Percentiles rank a stretch among this genome's conserved stretches.
Evolutionary conservation across 2,888 invertebrate species (phyloP).

Genomic region (Coelinius sp.): DNA sequence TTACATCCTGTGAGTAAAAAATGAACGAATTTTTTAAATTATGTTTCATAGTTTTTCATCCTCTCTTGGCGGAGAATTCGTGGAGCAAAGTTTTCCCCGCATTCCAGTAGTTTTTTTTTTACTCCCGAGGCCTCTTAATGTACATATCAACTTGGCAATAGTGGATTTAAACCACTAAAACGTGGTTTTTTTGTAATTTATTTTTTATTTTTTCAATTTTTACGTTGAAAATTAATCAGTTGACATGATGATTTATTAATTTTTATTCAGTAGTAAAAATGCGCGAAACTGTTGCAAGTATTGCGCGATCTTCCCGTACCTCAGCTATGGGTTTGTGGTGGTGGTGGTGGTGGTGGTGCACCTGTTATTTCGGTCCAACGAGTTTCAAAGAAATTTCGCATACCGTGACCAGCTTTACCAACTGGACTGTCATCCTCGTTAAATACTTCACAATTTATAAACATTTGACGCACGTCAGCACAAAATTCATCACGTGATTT

Average conservation of each 20-base stretch:
- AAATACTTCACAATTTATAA: conserved; percentile 97
- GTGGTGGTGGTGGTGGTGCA: conserved; percentile 62
- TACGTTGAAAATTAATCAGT: not conserved
- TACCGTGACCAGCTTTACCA: conserved; percentile 94
- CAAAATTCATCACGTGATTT: conserved; percentile 94
- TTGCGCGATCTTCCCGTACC: conserved; percentile 69
- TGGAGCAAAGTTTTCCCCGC: too few species aligned
- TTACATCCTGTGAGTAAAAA: too few species aligned
- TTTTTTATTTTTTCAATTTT: conserved; percentile 7
- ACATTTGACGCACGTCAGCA: conserved; percentile 92
- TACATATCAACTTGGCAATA: conserved; percentile 28
- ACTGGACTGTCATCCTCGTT: conserved; percentile 99
- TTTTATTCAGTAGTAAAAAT: conserved; percentile 66
- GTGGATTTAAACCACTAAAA: conserved; percentile 60
- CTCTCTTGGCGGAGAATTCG: too few species aligned
- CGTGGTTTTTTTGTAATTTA: conserved; percentile 56
- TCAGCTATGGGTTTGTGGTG: conserved; percentile 67
- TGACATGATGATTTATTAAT: conserved; percentile 5
- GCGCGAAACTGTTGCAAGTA: conserved; percentile 69
- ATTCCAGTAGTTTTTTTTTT: too few species aligned
- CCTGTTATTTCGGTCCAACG: conserved; percentile 84
- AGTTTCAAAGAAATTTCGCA: conserved; percentile 93
- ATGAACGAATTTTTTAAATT: too few species aligned
- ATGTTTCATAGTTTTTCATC: too few species aligned
- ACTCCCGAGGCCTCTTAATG: too few species aligned